Percentiles rank a stretch among this genome's conserved stretches.
Conservation (phyloP, 2,797 vertebrate genomes). For the Chromobotia macracanthus region DNA sequence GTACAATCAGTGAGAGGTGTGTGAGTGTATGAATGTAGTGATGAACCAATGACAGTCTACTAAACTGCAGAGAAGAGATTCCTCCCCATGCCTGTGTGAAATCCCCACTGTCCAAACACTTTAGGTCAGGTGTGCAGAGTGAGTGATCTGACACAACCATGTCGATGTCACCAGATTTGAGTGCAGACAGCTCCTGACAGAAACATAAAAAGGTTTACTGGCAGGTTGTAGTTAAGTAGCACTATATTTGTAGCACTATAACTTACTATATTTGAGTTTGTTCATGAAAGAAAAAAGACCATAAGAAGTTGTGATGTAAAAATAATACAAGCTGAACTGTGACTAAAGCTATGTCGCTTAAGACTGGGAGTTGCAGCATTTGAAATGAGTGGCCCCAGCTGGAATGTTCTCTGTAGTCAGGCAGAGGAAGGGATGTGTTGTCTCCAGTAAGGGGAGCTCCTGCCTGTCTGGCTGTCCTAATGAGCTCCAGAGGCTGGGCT, state of each 20-base stretch:
- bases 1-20: not conserved
- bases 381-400: conserved; percentile 77
- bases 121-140: conserved; percentile 81
- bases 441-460: conserved; percentile 78
- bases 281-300: no score
- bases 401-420: conserved; percentile 79
- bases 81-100: conserved; percentile 83
- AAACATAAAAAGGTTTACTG: not conserved
- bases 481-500: conserved; percentile 75
- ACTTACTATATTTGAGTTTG: no score
- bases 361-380: conserved; percentile 67
- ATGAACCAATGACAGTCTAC: conserved; percentile 65
- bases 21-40: not conserved
- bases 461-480: conserved; percentile 72
- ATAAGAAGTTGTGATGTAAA: not conserved
- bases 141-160: conserved; percentile 88
- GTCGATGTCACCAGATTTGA: conserved; percentile 80
- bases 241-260: not conserved
- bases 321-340: not conserved
- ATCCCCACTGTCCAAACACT: conserved; percentile 77
- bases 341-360: not conserved
- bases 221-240: not conserved
- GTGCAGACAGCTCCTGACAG: conserved; percentile 74
- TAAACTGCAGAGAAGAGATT: conserved; percentile 85
- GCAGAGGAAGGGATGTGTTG: conserved; percentile 83